phyloP scores from a whole-genome alignment of 2,113 vertebrate genomes.

The Columbina picui region DNA sequence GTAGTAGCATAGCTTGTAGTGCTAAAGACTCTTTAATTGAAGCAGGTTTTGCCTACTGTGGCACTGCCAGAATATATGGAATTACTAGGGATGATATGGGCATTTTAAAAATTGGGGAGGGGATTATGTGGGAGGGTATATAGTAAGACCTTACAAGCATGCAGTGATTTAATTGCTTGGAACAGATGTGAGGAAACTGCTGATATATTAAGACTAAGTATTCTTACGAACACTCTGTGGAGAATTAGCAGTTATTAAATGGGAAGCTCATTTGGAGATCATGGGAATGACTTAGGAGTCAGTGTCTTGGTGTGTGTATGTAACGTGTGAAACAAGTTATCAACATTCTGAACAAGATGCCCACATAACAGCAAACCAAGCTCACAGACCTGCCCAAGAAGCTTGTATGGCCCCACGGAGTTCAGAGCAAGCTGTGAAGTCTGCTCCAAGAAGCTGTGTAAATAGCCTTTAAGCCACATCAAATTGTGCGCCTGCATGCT shows the following conservation, averaged over 20 bases:
- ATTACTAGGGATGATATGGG: not conserved
- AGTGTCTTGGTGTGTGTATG: not conserved
- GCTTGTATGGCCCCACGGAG: not conserved
- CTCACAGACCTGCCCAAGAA: not conserved
- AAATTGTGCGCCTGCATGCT: not conserved
- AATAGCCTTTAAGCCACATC: not conserved
- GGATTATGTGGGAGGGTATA: not conserved
- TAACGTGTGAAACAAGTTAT: not conserved
- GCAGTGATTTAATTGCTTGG: not conserved
- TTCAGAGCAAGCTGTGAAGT: not conserved
- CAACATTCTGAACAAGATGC: not conserved
- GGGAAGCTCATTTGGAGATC: not conserved
- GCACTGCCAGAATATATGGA: not conserved
- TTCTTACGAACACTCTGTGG: not conserved
- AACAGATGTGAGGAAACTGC: not conserved
- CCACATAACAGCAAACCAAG: not conserved
- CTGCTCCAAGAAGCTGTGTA: not conserved
- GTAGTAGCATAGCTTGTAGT: not conserved
- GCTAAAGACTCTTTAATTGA: not conserved
- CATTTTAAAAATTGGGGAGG: not conserved
- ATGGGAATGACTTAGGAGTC: not conserved
- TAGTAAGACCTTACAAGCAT: not conserved
- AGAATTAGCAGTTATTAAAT: not conserved
- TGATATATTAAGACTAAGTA: not conserved
- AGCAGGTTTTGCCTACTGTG: not conserved